A percentile compares a stretch with the other conserved stretches of the same genome.
These are phyloP conservation scores for Oophaga pumilio DNA, from an alignment of 2,113 vertebrate genomes.

Conservation along the genomic window DNA sequence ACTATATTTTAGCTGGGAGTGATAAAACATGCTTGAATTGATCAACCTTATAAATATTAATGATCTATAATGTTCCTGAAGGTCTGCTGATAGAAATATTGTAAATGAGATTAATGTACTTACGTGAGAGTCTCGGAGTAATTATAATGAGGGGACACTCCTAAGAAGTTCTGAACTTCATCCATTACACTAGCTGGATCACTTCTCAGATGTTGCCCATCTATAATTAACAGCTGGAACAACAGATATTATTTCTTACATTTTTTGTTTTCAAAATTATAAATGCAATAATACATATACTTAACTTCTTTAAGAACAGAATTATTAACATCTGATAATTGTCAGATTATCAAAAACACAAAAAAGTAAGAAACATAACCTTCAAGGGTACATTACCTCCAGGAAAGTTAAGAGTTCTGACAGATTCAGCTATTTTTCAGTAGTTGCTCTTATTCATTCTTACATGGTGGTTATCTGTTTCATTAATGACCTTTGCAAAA, in stretches of 20 bases:
- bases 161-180: slow-evolving; percentile 94
- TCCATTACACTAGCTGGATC: slow-evolving; percentile 95
- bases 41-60: slow-evolving; percentile 7
- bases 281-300: neutral
- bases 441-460: no score
- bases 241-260: slow-evolving; percentile 35
- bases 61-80: neutral
- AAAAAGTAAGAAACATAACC: no score
- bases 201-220: slow-evolving; percentile 92
- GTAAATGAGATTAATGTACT: slow-evolving; percentile 66
- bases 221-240: slow-evolving; percentile 90
- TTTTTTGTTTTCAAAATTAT: neutral
- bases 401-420: no score
- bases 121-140: slow-evolving; percentile 95
- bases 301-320: no score
- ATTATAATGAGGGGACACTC: slow-evolving; percentile 89
- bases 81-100: slow-evolving; percentile 32
- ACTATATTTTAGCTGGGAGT: slow-evolving; percentile 23
- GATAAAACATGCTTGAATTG: neutral
- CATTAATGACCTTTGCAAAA: no score
- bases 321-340: no score
- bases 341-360: no score
- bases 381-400: no score
- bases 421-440: no score
- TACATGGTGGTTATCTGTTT: no score